Evolutionary conservation across 2,888 invertebrate species (phyloP).

Genomic region (Coelinius sp.): DNA sequence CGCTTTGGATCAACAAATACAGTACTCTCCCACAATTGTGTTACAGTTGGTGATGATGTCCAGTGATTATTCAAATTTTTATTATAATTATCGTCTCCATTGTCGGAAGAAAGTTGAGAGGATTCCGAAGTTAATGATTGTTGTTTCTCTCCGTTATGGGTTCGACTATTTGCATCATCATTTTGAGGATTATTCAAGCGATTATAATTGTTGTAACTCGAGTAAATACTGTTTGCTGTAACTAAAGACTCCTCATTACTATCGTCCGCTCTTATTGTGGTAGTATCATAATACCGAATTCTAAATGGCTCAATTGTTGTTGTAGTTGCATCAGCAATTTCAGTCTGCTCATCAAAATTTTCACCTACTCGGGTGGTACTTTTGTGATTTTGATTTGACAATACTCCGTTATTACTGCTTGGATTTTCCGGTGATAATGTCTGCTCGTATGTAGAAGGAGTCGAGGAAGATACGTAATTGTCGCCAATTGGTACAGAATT

Average conservation of each 20-base stretch:
- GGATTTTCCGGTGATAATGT: slow-evolving; percentile 37
- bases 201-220: slow-evolving; percentile 53
- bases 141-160: background rate
- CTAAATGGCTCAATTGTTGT: slow-evolving; percentile 58
- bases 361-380: slow-evolving; percentile 8
- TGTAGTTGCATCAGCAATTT: slow-evolving; percentile 46
- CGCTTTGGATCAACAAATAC: slow-evolving; percentile 80
- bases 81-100: background rate
- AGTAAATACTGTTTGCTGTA: slow-evolving; percentile 58
- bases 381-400: slow-evolving; percentile 10
- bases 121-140: background rate
- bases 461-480: slow-evolving; percentile 63
- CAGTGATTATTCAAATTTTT: slow-evolving; percentile 70
- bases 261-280: slow-evolving; percentile 38
- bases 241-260: slow-evolving; percentile 53
- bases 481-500: slow-evolving; percentile 69
- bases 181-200: background rate
- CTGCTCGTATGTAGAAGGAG: slow-evolving; percentile 59
- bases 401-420: background rate
- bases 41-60: slow-evolving; percentile 73
- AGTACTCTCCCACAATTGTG: slow-evolving; percentile 79
- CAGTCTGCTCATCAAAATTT: slow-evolving; percentile 36
- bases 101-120: background rate
- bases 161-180: background rate
- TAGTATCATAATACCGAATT: slow-evolving; percentile 60